phyloP scores from a whole-genome alignment of 2,113 vertebrate genomes.

The Lepisosteus osseus region DNA sequence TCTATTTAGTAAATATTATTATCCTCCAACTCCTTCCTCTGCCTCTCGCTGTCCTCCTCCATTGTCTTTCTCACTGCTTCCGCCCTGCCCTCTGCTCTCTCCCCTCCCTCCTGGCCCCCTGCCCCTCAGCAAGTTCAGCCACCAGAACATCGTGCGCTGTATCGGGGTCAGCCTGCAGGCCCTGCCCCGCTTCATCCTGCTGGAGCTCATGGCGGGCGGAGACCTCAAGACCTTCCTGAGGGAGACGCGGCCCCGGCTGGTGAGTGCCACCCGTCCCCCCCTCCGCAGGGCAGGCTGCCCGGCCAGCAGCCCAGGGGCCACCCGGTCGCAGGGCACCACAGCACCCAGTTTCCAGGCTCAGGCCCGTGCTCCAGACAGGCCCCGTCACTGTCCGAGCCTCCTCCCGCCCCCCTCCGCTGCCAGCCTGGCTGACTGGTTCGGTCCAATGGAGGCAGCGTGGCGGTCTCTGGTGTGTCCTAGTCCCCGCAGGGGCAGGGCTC shows the following conservation, averaged over 20 bases:
- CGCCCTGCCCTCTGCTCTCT: background rate
- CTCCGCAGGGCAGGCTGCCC: too few species aligned
- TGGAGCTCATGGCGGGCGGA: slow-evolving; percentile 95
- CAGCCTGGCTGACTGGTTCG: too few species aligned
- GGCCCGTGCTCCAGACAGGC: too few species aligned
- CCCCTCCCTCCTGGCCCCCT: slow-evolving; percentile 11
- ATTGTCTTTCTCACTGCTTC: background rate
- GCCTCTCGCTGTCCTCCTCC: background rate
- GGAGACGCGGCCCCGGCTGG: slow-evolving; percentile 88
- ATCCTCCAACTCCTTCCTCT: background rate
- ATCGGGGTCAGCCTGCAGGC: slow-evolving; percentile 93
- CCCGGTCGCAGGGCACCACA: too few species aligned
- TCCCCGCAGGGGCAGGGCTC: too few species aligned
- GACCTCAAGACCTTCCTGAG: slow-evolving; percentile 94
- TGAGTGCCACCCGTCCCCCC: slow-evolving; percentile 55
- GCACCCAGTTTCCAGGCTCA: too few species aligned
- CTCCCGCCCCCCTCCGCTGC: too few species aligned
- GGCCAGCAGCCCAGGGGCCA: too few species aligned
- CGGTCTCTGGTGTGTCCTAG: too few species aligned
- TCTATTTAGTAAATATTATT: too few species aligned
- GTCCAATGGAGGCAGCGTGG: too few species aligned
- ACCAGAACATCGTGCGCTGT: slow-evolving; percentile 96
- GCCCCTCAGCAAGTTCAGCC: slow-evolving; percentile 89
- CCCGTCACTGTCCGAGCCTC: too few species aligned
- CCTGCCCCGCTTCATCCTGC: slow-evolving; percentile 90